Evolutionary conservation across 2,113 vertebrate species (phyloP), one percentile per base, ranked within the genome.

Genomic region (Myrmophylax atrothorax): DNA sequence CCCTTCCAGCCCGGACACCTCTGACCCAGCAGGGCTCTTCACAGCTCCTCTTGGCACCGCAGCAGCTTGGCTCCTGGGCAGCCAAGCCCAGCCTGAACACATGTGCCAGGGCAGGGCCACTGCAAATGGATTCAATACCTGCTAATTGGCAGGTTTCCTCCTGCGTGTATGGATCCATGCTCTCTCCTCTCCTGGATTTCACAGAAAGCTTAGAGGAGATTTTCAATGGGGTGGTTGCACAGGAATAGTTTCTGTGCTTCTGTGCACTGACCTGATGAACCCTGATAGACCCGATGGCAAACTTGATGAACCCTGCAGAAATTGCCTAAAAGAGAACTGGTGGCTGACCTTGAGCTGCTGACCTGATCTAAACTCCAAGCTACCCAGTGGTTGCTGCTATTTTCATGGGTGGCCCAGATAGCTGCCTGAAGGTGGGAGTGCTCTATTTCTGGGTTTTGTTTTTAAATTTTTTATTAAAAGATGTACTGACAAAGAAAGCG

Each of bases 41-140:
- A 13, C 0, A 7, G 18, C 22, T 73, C 35, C 3, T 3, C n/a
- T 85, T 0, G 0, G 14, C 67, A 15, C 0, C 1, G 31, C 1
- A 9, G 62, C 2, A 6, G 35, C 24, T 16, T 4, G 3, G 77
- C 24, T 35, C 66, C 40, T 2, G 3, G 46, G n/a, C 33, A 77
- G 59, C 46, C 12, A 0, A 89, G 18, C 50, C 53, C 68, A 58
- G 25, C 29, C 47, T 47, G 66, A 38, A 28, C 59, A n/a, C 17
- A 2, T 0, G 0, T 64, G 58, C 55, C 4, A 12, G 14, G 38
- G 3, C 28, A 17, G 0, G 9, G 62, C 18, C 55, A 24, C n/a
- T 70, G 44, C 40, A 23, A 40, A 14, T 33, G n/a, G 44, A 24
- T 22, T 35, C 23, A 74, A 12, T 50, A 35, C 11, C 53, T 84